Evolutionary conservation across 2,888 invertebrate species (phyloP).

Genomic region (Melikaiella ostensackeni): DNA sequence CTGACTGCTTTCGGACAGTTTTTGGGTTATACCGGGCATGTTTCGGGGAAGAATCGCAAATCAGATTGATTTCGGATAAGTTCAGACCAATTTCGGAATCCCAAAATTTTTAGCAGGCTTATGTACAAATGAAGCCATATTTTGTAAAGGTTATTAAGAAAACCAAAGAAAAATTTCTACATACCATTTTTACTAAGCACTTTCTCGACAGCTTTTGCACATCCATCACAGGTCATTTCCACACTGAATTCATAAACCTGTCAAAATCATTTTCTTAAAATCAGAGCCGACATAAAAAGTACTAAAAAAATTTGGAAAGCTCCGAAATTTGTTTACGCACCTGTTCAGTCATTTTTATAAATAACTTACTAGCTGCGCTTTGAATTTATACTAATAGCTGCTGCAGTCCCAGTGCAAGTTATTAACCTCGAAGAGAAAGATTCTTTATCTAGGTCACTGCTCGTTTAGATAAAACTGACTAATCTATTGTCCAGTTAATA

Average conservation of each 20-base stretch:
- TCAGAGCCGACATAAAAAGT: background rate
- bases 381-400: background rate
- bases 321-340: background rate
- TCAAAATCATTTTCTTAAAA: conserved; percentile 40
- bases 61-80: too few species aligned
- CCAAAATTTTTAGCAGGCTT: too few species aligned
- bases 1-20: too few species aligned
- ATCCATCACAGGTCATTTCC: conserved; percentile 96
- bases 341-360: conserved; percentile 25
- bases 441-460: conserved; percentile 29
- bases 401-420: background rate
- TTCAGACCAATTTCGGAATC: too few species aligned
- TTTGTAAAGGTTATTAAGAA: too few species aligned
- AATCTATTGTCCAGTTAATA: background rate
- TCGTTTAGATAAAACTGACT: conserved; percentile 3
- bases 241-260: conserved; percentile 88
- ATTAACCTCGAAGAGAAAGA: conserved; percentile 16
- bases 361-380: background rate
- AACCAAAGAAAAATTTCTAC: background rate
- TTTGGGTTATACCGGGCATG: too few species aligned
- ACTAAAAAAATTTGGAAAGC: background rate
- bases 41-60: too few species aligned
- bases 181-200: conserved; percentile 84
- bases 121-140: too few species aligned
- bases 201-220: conserved; percentile 91